Evolutionary conservation across 2,797 vertebrate species (phyloP).

Genomic region (Sitta carolinensis): DNA sequence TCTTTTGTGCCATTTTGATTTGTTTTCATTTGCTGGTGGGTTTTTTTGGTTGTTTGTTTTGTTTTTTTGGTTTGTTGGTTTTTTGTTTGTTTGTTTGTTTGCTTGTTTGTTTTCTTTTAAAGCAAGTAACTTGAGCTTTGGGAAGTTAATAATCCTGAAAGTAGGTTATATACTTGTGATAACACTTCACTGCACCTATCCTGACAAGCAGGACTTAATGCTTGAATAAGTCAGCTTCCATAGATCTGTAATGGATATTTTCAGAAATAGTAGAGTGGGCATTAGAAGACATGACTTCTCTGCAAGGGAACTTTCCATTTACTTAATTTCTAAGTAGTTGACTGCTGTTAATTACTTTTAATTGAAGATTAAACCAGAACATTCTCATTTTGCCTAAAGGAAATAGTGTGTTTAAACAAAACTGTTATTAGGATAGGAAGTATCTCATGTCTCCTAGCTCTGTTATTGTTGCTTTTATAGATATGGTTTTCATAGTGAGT

Average conservation of each 20-base stretch:
- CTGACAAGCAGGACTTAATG: background rate
- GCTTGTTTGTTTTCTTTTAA: background rate
- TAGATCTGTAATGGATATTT: background rate
- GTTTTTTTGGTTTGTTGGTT: no score
- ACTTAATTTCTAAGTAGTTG: background rate
- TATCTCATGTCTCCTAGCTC: background rate
- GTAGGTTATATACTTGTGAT: background rate
- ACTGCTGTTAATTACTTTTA: background rate
- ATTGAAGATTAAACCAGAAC: background rate
- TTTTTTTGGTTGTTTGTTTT: no score
- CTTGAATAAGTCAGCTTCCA: background rate
- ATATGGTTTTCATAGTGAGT: background rate
- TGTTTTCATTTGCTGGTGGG: background rate
- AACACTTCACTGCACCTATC: background rate
- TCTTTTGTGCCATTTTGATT: background rate
- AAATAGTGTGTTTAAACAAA: background rate
- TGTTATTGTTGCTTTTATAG: background rate
- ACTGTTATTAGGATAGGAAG: background rate
- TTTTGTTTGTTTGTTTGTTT: no score
- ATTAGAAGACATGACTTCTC: background rate
- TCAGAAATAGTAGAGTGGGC: background rate
- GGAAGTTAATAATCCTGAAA: background rate
- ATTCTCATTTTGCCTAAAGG: background rate
- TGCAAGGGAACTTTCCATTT: background rate
- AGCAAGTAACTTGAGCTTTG: background rate